Conservation (phyloP, 2,888 invertebrate species). For the Cephus runcator region DNA sequence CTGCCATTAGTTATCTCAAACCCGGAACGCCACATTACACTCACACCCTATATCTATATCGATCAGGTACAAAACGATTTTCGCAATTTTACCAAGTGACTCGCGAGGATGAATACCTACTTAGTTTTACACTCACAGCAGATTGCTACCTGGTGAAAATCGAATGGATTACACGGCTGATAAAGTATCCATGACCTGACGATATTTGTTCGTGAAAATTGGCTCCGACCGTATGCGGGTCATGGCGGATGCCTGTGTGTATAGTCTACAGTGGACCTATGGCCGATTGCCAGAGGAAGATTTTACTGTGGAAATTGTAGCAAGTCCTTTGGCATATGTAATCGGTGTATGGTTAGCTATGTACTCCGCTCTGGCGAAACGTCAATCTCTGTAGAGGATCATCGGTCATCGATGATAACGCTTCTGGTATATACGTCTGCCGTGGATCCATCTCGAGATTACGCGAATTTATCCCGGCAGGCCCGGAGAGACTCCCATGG, state of each 20-base stretch:
- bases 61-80: not conserved
- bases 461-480: not conserved
- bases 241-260: slow-evolving; percentile 9
- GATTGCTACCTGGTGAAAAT: not conserved
- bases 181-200: not conserved
- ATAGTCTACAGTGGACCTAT: not conserved
- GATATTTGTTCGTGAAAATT: slow-evolving; percentile 28
- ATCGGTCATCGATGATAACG: too few species aligned
- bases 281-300: not conserved
- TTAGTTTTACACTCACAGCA: not conserved
- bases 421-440: not conserved
- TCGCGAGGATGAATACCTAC: not conserved
- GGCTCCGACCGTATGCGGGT: slow-evolving; percentile 26
- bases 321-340: not conserved
- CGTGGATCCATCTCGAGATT: not conserved
- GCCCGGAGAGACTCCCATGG: not conserved
- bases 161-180: not conserved
- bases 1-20: not conserved
- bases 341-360: not conserved
- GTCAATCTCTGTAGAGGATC: not conserved
- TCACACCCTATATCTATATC: not conserved
- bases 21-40: not conserved
- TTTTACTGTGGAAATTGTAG: not conserved
- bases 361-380: not conserved
- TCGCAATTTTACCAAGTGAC: not conserved